phyloP scores from a whole-genome alignment of 2,888 invertebrate genomes.

The Hybos culiciformis region DNA sequence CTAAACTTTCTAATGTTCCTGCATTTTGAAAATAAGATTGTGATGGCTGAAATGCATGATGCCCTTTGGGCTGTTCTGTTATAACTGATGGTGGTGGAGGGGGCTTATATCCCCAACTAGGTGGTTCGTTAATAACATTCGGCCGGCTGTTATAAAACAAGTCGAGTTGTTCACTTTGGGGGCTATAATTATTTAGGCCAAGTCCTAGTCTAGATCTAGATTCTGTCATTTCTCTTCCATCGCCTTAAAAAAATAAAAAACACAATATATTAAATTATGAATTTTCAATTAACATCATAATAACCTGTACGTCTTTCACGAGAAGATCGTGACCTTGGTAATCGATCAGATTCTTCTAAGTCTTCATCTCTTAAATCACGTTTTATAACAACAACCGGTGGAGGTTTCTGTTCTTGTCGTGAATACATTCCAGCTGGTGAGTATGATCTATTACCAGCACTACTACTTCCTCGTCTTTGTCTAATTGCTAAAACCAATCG shows the following conservation, averaged over 20 bases:
- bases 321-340: slow-evolving; percentile 35
- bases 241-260: slow-evolving; percentile 37
- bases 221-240: slow-evolving; percentile 64
- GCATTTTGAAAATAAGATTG: slow-evolving; percentile 69
- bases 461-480: slow-evolving; percentile 55
- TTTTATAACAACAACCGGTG: slow-evolving; percentile 85
- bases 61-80: slow-evolving; percentile 80
- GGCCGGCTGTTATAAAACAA: slow-evolving; percentile 68
- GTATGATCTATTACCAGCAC: slow-evolving; percentile 33
- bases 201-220: slow-evolving; percentile 63
- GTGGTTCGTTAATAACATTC: slow-evolving; percentile 39
- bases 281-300: slow-evolving; percentile 20
- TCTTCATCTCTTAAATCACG: slow-evolving; percentile 75
- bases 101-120: slow-evolving; percentile 36
- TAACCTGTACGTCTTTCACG: slow-evolving; percentile 38
- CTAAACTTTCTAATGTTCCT: slow-evolving; percentile 70
- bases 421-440: slow-evolving; percentile 41
- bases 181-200: slow-evolving; percentile 50
- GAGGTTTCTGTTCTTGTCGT: slow-evolving; percentile 67
- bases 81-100: slow-evolving; percentile 68
- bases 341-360: slow-evolving; percentile 46
- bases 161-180: slow-evolving; percentile 55
- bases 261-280: background rate
- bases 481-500: slow-evolving; percentile 87
- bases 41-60: slow-evolving; percentile 62